Conservation (phyloP, 1,140 invertebrate genomes). For the Brachionus sp. region DNA sequence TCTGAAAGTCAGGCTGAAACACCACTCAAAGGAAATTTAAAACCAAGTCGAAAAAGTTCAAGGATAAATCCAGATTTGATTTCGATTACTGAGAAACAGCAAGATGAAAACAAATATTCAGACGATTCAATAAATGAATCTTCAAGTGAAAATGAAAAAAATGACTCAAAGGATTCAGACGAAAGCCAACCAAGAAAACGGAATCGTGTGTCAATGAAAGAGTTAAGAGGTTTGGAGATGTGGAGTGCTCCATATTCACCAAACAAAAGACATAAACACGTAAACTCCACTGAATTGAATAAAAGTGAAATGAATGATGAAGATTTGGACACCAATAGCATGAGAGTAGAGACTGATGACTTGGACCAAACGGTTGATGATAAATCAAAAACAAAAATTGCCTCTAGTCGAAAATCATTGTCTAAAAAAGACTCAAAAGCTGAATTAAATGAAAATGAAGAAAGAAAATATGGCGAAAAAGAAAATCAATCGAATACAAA, state of each 20-base stretch:
- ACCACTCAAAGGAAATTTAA: background rate
- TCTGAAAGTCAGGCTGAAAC: background rate
- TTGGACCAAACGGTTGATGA: constrained; percentile 22
- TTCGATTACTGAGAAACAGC: background rate
- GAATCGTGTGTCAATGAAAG: background rate
- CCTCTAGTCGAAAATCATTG: background rate
- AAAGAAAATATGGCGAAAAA: background rate
- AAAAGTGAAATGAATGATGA: constrained; percentile 20
- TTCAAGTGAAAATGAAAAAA: background rate
- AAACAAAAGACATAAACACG: background rate
- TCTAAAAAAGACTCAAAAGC: background rate
- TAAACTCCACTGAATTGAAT: background rate
- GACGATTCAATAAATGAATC: background rate
- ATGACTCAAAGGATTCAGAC: background rate
- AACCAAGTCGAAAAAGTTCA: constrained; percentile 4
- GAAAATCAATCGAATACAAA: constrained; percentile 28
- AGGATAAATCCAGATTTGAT: background rate
- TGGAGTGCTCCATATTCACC: background rate
- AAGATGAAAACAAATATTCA: background rate
- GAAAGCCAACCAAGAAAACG: background rate
- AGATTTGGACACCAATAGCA: background rate
- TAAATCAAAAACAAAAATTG: background rate
- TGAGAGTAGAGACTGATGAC: constrained; percentile 7
- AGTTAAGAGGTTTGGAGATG: background rate
- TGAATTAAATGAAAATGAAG: background rate